These are phyloP conservation scores for Pteropus rufus DNA, from an alignment of 2,797 vertebrate species.

Conservation along the genomic window DNA sequence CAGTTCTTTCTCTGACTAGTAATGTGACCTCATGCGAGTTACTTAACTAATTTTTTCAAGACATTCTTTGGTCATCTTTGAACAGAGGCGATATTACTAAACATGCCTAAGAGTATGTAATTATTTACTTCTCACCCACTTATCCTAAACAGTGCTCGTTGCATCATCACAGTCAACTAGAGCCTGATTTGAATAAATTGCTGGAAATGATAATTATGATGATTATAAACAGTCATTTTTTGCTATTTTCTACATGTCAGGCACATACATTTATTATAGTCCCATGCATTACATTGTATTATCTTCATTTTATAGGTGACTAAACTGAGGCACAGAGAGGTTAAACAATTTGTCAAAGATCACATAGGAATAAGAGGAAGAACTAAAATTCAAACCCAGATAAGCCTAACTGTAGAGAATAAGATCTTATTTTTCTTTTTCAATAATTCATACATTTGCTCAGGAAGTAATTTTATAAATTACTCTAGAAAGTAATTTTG, in stretches of 20 bases:
- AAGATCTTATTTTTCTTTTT: background rate
- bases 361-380: background rate
- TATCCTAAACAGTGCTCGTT: background rate
- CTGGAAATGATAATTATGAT: background rate
- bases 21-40: background rate
- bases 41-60: background rate
- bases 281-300: background rate
- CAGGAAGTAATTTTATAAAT: background rate
- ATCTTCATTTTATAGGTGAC: background rate
- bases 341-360: background rate
- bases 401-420: background rate
- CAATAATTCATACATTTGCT: background rate
- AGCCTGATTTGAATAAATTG: background rate
- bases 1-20: background rate
- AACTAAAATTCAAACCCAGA: background rate
- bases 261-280: background rate
- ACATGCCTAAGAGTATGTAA: background rate
- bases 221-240: background rate
- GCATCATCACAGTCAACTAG: background rate
- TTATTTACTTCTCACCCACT: background rate
- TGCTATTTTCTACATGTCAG: background rate
- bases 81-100: background rate
- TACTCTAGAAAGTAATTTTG: background rate
- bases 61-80: background rate
- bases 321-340: background rate